Evolutionary conservation across 2,888 invertebrate genomes (phyloP).

Genomic region (Entomobrya proxima): DNA sequence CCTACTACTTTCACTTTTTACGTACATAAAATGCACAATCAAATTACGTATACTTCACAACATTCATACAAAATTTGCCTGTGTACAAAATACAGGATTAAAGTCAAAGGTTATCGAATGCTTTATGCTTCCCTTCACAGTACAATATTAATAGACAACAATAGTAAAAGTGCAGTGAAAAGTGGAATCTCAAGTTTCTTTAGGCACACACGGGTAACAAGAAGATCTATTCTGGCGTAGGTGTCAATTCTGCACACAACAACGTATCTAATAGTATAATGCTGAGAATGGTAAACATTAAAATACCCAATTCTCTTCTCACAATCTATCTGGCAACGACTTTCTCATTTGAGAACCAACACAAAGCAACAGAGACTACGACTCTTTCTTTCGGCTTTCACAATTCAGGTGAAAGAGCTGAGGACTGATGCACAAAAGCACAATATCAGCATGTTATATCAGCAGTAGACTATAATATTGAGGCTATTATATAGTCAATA

Average conservation of each 20-base stretch:
- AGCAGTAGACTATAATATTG: background rate
- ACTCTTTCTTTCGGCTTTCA: conserved; percentile 44
- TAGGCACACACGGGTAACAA: background rate
- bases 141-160: background rate
- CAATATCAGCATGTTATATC: background rate
- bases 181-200: background rate
- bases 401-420: conserved; percentile 41
- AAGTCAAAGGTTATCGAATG: conserved; percentile 14
- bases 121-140: background rate
- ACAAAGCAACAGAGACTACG: conserved; percentile 38
- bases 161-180: conserved; percentile 1
- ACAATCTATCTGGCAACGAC: background rate
- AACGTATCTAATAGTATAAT: background rate
- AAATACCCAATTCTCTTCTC: conserved; percentile 17
- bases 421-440: conserved; percentile 16
- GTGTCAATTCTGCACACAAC: conserved; percentile 11
- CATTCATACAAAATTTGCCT: too few relatives aligned
- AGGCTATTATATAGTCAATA: too few relatives aligned
- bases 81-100: background rate
- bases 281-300: conserved; percentile 8
- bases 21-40: too few relatives aligned
- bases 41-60: too few relatives aligned
- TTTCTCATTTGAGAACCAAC: background rate
- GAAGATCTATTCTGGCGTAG: conserved; percentile 5
- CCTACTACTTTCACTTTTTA: too few relatives aligned